Base-by-base conservation (phyloP, 2,797 vertebrate species). In the Chromis chromis region DNA sequence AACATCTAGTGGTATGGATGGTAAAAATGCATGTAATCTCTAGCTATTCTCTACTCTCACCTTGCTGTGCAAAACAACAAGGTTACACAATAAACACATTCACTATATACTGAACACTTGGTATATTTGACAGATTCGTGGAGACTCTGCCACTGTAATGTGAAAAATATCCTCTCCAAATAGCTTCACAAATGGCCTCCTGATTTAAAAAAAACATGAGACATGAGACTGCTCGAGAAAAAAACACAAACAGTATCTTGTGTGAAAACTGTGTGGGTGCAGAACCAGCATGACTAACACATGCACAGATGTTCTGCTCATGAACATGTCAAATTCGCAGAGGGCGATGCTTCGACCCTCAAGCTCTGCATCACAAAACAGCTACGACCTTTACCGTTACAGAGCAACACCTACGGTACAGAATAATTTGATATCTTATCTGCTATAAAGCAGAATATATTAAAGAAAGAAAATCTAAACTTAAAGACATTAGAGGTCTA, bases 271-370 rank as follows among this genome's bases (percentile, higher is more conserved):
- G 86, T 70, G 88, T 88, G 84, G 89, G 85, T 71, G 80, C 68
- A 53, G 74, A 87, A 82, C 61, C 86, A 85, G 85, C 82, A 73
- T 81, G 85, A 88, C 84, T 88, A 88, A 91, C 89, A 87, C 85
- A 87, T 84, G 84, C 82, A 88, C 89, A 91, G 88, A 89, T 89
- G 89, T 88, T 86, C 60, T 71, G 77, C 66, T 81, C 62, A 74
- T 76, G 68, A 74, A 76, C 71, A 79, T 49, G 70, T 74, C 80
- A 62, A 64, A 85, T 80, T 85, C 75, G 71, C 86, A 74, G 73
- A 85, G 81, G 82, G 87, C 31, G 16, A 67, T 21, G 69, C 44
- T 86, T 81, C 86, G 84, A 90, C 89, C 91, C 89, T 69, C 71
- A 71, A 72, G 77, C 78, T 84, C 73, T 74, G 76, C 58, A 73